Base-by-base conservation (phyloP, 2,113 vertebrate species). In the Sceloporus undulatus region DNA sequence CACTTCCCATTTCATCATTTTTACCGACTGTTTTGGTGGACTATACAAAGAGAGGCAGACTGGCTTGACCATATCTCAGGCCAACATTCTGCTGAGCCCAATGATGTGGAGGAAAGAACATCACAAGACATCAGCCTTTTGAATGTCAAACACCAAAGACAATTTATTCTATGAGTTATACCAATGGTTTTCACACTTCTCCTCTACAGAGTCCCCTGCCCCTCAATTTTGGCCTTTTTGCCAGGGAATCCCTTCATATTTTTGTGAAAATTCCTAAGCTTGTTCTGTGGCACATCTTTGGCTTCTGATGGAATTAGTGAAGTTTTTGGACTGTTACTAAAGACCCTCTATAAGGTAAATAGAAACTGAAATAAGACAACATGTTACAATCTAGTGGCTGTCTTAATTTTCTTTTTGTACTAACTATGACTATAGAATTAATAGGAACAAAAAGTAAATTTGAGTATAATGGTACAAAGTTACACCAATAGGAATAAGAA, bases 371-470 rank as follows among this genome's bases (percentile, higher is more conserved):
- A 78, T 8, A 74, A 38, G 78, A 91, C 40, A 1, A 1, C 1
- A 3, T 13, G 70, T 21, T 62, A 0, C 0, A 9, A 18, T 86
- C 29, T 71, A 91, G 66, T 65, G 81, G 29, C 59, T 87, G 83
- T 9, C 19, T 93, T 82, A 85, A 78, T 66, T 80, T 42, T 87
- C 8, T 29, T 8, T 89, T 34, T 90, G 1, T 0, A 11, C 9
- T 65, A 29, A n/a, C 29, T 1, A 1, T 40, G 21, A 42, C 21
- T 88, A 10, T 34, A 29, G 29, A 66, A 76, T 40, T 34, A 68
- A 90, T 66, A 34, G 42, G 65, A 68, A 75, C 79, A 85, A 13
- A 29, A 74, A 0, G 13, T 11, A 8, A 9, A 80, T 77, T 81
- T 34, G 48, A 11, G 38, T 23, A 3, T 89, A 29, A 27, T 42